Evolutionary conservation across 2,797 vertebrate species (phyloP).

Genomic region (Coregonus sp.): DNA sequence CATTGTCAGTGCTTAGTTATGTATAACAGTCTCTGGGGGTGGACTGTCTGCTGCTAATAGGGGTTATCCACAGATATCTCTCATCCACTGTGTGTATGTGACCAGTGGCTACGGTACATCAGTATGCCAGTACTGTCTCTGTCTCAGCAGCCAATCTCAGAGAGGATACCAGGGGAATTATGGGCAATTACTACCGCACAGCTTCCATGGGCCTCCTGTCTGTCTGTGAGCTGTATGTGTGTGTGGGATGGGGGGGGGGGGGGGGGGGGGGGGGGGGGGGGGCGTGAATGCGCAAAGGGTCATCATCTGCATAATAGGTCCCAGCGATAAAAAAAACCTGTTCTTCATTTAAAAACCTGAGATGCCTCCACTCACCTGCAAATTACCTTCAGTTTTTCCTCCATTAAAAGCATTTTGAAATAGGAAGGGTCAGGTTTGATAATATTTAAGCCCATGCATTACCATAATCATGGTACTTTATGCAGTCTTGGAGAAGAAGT

Average conservation of each 20-base stretch:
- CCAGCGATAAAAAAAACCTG: constrained; percentile 23
- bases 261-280: background rate
- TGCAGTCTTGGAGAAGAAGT: background rate
- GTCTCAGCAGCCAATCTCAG: background rate
- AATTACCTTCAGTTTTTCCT: constrained; percentile 40
- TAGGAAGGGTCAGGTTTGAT: constrained; percentile 3
- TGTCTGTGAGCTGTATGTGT: constrained; percentile 9
- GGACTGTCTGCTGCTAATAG: background rate
- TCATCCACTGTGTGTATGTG: background rate
- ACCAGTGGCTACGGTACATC: background rate
- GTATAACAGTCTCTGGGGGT: background rate
- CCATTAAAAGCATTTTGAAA: constrained; percentile 29
- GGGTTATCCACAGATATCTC: background rate
- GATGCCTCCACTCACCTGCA: constrained; percentile 22
- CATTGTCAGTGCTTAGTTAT: background rate
- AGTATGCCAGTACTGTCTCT: background rate
- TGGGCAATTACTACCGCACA: background rate
- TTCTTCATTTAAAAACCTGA: constrained; percentile 15
- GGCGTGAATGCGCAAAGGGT: constrained; percentile 2
- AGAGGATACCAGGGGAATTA: background rate
- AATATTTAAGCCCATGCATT: background rate
- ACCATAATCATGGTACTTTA: background rate
- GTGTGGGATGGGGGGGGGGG: background rate
- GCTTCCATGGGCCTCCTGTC: no score
- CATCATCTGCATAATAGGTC: constrained; percentile 26